Percentiles rank a stretch among this genome's conserved stretches.
These are phyloP conservation scores for Cheilinus undulatus DNA, from an alignment of 2,113 vertebrate genomes.

Conservation along the genomic window DNA sequence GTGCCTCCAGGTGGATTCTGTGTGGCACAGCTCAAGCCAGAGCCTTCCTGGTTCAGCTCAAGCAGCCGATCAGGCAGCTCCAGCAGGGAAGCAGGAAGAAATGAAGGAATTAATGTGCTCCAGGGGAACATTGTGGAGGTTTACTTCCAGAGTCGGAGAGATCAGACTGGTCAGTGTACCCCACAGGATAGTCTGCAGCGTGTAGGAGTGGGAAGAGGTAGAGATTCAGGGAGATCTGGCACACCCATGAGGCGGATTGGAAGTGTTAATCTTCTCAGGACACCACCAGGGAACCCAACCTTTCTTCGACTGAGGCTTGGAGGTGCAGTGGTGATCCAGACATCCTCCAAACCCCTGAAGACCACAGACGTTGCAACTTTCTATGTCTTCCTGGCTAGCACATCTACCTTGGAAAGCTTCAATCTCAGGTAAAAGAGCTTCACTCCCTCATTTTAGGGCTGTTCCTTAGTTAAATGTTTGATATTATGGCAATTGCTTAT, in stretches of 20 bases:
- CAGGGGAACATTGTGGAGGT: constrained; percentile 89
- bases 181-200: constrained; percentile 81
- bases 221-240: constrained; percentile 56
- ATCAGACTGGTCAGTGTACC: constrained; percentile 81
- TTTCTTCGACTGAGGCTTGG: constrained; percentile 88
- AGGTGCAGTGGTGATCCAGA: constrained; percentile 86
- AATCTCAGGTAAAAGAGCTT: constrained; percentile 88
- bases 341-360: constrained; percentile 84
- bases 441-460: not conserved
- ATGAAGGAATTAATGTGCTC: constrained; percentile 59
- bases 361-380: constrained; percentile 89
- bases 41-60: constrained; percentile 87
- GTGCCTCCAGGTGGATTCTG: constrained; percentile 87
- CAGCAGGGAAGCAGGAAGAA: constrained; percentile 75
- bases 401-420: constrained; percentile 87
- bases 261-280: constrained; percentile 87
- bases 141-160: constrained; percentile 87
- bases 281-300: constrained; percentile 80
- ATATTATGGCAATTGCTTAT: not conserved
- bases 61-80: constrained; percentile 76
- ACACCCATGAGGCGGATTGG: constrained; percentile 91
- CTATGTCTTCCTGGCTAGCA: constrained; percentile 86
- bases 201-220: constrained; percentile 60
- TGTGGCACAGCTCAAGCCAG: constrained; percentile 87
- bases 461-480: not conserved